A percentile compares a stretch with the other conserved stretches of the same genome.
phyloP scores from a whole-genome alignment of 2,888 invertebrate species.

The Taenaris catops region DNA sequence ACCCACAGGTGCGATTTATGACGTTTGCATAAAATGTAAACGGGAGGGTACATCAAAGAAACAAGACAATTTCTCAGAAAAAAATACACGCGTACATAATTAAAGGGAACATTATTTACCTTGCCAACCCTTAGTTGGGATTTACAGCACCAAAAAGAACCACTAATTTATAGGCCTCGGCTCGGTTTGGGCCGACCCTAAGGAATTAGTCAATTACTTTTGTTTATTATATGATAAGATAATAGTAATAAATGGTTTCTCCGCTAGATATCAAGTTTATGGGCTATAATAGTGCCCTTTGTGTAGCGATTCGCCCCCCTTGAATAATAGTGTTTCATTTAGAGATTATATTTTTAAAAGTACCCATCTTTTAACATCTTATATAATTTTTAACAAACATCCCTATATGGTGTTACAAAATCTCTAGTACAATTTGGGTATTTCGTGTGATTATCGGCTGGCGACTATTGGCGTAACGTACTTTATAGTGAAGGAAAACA shows the following conservation, averaged over 20 bases:
- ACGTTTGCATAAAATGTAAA: constrained; percentile 8
- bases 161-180: constrained; percentile 58
- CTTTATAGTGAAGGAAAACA: no score
- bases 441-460: no score
- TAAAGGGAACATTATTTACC: constrained; percentile 41
- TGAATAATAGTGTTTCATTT: constrained; percentile 4
- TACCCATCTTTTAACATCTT: no score
- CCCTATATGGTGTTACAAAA: no score
- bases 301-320: constrained; percentile 8
- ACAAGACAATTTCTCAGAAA: constrained; percentile 8
- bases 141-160: constrained; percentile 37
- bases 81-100: constrained; percentile 30
- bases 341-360: no score
- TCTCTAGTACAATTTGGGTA: no score
- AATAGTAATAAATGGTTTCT: constrained; percentile 40
- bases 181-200: constrained; percentile 41
- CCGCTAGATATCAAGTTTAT: constrained; percentile 21
- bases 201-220: constrained; percentile 69
- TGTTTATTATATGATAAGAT: constrained; percentile 53
- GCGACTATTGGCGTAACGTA: no score
- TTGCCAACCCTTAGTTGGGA: constrained; percentile 33
- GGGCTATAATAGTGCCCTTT: constrained; percentile 15
- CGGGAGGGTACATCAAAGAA: constrained; percentile 14
- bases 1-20: constrained; percentile 2
- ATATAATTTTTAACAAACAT: no score